Conservation (phyloP, 2,113 vertebrate genomes). For the Serilophus lunatus region DNA sequence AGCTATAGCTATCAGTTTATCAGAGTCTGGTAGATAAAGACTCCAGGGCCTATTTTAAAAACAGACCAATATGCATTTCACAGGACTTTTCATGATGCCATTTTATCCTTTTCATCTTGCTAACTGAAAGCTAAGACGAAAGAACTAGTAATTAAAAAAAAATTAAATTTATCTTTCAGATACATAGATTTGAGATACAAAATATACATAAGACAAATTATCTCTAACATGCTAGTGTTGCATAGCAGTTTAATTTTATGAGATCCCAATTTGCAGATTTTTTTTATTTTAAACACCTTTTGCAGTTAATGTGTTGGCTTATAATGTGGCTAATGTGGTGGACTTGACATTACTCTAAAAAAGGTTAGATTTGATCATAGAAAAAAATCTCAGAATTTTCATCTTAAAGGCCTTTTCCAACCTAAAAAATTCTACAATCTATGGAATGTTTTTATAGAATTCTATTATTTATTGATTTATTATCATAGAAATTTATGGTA, state of each 20-base stretch:
- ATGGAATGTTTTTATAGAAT: not conserved
- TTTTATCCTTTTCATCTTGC: not conserved
- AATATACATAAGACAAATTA: not conserved
- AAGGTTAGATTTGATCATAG: no score
- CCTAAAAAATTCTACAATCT: not conserved
- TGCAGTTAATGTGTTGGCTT: not conserved
- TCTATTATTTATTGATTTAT: no score
- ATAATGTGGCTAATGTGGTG: fast-evolving
- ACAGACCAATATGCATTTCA: not conserved
- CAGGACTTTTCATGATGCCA: not conserved
- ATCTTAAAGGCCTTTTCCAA: not conserved
- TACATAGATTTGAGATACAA: not conserved
- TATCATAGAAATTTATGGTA: no score
- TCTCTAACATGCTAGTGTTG: not conserved
- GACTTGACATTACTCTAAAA: not conserved
- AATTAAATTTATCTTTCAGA: not conserved
- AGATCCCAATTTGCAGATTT: not conserved
- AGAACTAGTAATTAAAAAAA: not conserved
- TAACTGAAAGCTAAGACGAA: not conserved
- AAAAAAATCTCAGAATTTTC: no score
- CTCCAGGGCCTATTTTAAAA: not conserved
- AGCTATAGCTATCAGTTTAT: not conserved
- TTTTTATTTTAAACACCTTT: not conserved
- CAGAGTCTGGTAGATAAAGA: not conserved
- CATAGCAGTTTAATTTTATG: not conserved